phyloP scores from a whole-genome alignment of 1,140 invertebrate species.

The Macrotrachela quadricornifera region DNA sequence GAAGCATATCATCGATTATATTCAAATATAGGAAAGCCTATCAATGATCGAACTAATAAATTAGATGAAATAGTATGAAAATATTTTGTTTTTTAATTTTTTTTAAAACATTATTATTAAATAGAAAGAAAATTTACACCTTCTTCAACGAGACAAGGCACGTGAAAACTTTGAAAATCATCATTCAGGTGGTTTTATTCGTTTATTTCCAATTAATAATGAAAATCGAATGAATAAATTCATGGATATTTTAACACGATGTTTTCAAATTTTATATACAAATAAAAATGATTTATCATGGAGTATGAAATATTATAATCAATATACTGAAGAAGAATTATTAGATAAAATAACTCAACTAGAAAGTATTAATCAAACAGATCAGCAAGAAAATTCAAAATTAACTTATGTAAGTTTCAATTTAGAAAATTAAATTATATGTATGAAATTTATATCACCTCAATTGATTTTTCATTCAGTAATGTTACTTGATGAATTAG shows the following conservation, averaged over 20 bases:
- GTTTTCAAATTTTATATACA: slow-evolving; percentile 8
- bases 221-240: slow-evolving; percentile 10
- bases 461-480: too few species aligned
- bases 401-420: too few species aligned
- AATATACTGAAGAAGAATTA: too few species aligned
- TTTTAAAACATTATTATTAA: too few species aligned
- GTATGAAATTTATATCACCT: too few species aligned
- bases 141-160: slow-evolving; percentile 17
- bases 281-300: background rate
- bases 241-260: background rate
- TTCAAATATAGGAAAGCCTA: background rate
- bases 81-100: too few species aligned
- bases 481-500: too few species aligned
- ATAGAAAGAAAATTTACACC: slow-evolving; percentile 9
- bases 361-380: too few species aligned
- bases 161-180: slow-evolving; percentile 26
- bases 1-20: slow-evolving; percentile 24
- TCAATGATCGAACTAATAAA: background rate
- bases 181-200: slow-evolving; percentile 22
- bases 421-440: too few species aligned
- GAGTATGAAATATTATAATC: too few species aligned
- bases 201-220: slow-evolving; percentile 28
- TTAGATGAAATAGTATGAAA: background rate
- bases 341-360: too few species aligned
- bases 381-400: too few species aligned